phyloP scores from a whole-genome alignment of 2,888 invertebrate genomes.

The Poecilobothrus nobilitatus region DNA sequence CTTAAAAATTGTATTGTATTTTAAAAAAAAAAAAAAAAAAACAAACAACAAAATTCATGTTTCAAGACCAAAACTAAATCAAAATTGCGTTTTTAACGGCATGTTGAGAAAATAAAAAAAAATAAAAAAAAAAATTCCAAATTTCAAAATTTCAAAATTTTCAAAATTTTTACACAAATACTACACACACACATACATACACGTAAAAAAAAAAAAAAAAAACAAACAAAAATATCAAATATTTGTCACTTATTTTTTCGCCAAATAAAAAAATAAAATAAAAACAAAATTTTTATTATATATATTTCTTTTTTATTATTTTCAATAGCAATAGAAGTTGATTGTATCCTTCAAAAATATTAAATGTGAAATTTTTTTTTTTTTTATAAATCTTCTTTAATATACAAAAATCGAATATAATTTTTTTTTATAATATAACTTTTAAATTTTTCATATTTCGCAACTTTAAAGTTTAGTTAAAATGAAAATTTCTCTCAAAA shows the following conservation, averaged over 20 bases:
- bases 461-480: no score
- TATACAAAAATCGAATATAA: no score
- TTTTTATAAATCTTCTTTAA: no score
- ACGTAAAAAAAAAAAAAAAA: neutral
- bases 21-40: no score
- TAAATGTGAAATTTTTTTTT: neutral
- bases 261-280: neutral
- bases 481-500: no score
- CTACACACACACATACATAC: neutral
- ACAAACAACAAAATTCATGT: neutral
- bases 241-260: constrained; percentile 3
- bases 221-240: neutral
- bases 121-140: neutral
- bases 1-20: no score
- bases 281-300: neutral
- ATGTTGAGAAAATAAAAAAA: neutral
- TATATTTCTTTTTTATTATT: neutral
- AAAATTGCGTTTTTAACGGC: constrained; percentile 1
- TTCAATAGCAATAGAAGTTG: constrained; percentile 2
- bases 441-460: no score
- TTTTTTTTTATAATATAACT: no score
- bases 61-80: neutral
- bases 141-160: neutral
- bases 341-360: neutral
- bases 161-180: neutral